A percentile compares a stretch with the other conserved stretches of the same genome.
These are phyloP conservation scores for Bombus fervidus DNA, from an alignment of 1,140 invertebrate species.

Conservation along the genomic window DNA sequence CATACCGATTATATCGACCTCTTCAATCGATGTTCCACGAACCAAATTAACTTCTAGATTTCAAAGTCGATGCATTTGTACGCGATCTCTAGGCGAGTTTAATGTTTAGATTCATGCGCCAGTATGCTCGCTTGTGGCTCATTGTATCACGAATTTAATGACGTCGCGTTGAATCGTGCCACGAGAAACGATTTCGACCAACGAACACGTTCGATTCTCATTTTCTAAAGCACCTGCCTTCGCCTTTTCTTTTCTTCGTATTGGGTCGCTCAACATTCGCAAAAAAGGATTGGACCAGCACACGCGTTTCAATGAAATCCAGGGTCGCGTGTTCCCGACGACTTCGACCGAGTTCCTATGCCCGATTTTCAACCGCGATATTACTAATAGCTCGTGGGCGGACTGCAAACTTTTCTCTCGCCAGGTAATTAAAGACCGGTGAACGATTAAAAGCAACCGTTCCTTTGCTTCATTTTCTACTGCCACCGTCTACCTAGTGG, in stretches of 20 bases:
- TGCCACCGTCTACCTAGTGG: background rate
- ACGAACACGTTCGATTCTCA: constrained; percentile 4
- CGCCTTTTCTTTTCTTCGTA: background rate
- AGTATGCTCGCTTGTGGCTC: background rate
- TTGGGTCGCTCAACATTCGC: background rate
- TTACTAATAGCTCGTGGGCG: background rate
- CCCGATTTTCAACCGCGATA: constrained; percentile 9
- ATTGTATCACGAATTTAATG: constrained; percentile 43
- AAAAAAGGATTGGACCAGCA: constrained; percentile 21
- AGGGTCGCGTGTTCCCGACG: too few species aligned
- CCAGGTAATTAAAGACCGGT: constrained; percentile 23
- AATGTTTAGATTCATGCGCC: background rate
- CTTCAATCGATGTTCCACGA: background rate
- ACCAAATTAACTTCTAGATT: background rate
- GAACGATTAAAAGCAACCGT: constrained; percentile 12
- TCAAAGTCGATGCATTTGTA: background rate
- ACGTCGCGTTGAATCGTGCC: constrained; percentile 21
- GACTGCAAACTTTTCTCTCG: background rate
- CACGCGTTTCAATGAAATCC: background rate
- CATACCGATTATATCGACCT: constrained; percentile 13
- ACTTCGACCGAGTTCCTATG: background rate
- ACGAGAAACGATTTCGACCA: background rate
- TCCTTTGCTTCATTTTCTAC: background rate
- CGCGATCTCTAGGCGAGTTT: background rate
- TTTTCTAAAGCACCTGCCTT: background rate